Base-by-base conservation (phyloP, 1,140 invertebrate species). In the Drosophila pandora region DNA sequence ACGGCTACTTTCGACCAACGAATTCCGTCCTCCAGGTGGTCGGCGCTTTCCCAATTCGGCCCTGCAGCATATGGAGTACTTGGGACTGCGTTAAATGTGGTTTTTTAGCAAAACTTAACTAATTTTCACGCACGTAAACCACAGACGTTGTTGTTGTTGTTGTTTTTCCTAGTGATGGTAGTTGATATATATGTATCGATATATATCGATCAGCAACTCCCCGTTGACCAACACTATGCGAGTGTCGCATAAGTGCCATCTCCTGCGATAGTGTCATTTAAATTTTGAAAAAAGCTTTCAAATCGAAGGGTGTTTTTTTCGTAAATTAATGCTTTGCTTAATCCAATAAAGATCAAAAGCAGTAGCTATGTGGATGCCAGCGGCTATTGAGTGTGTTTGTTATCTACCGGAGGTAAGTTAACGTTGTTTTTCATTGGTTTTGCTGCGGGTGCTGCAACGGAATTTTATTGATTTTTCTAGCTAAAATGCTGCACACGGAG, bases 401-500 rank as follows among this genome's bases (percentile, higher is more conserved):
- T 52, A 68, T 41, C 61, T 58, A 88, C 54, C 56, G 39, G 64
- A 78, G 79, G 82, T 88, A 17, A 30, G 61, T 57, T 21, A 21
- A 48, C 10, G 2, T n/a, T 7, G n/a, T 43, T n/a, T 47, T 25
- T 57, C n/a, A 3, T 89, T 89, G 79, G 79, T 79, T 89, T 77
- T 77, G 68, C 59, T 43, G 43, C n/a, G 13, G 9, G 2, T 61
- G 60, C 43, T 23, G 12, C 10, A 5, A 43, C 9, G 21, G 21
- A 47, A 22, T 47, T 9, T 21, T 47, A 47, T 47, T 60, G 47
- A 50, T 39, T 34, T 17, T 48, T 39, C 8, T 37, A 91, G 90
- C 76, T 85, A 91, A 81, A 91, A 92, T 92, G 91, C 90, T 89
- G 41, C 90, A 90, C 76, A 79, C 79, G 52, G 90, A 91, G 64